phyloP scores from a whole-genome alignment of 2,888 invertebrate genomes.

The Eurois occulta region DNA sequence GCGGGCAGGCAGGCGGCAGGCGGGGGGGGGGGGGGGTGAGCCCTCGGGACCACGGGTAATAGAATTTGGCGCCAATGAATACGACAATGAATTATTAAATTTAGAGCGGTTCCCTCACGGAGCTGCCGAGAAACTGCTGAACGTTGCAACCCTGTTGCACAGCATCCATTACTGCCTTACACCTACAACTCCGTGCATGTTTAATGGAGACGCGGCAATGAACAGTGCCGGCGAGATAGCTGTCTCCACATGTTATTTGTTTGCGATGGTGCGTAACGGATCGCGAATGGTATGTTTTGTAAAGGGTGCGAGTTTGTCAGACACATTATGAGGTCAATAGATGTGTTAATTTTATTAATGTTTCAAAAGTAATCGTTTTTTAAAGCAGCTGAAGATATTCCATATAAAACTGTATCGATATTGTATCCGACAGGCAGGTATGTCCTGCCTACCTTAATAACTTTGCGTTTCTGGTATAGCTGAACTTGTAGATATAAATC shows the following conservation, averaged over 20 bases:
- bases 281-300: slow-evolving; percentile 62
- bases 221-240: slow-evolving; percentile 23
- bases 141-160: slow-evolving; percentile 57
- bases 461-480: not conserved
- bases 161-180: slow-evolving; percentile 62
- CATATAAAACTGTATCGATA: not conserved
- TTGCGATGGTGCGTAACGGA: slow-evolving; percentile 65
- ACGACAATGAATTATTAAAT: slow-evolving; percentile 89
- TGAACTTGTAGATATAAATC: not conserved
- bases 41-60: slow-evolving; percentile 80
- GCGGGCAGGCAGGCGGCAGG: slow-evolving; percentile 19
- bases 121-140: slow-evolving; percentile 47
- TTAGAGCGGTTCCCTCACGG: slow-evolving; percentile 76
- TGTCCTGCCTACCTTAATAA: not conserved
- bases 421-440: not conserved
- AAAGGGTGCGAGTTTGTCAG: slow-evolving; percentile 67
- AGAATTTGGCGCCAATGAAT: slow-evolving; percentile 89
- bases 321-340: slow-evolving; percentile 73
- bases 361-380: slow-evolving; percentile 62
- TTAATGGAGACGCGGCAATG: slow-evolving; percentile 32
- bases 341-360: slow-evolving; percentile 69
- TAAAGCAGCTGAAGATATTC: slow-evolving; percentile 53
- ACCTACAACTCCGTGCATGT: slow-evolving; percentile 14
- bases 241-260: slow-evolving; percentile 47
- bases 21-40: slow-evolving; percentile 63